Conservation (phyloP, 2,888 invertebrate species). For the Luperina nickerlii region DNA sequence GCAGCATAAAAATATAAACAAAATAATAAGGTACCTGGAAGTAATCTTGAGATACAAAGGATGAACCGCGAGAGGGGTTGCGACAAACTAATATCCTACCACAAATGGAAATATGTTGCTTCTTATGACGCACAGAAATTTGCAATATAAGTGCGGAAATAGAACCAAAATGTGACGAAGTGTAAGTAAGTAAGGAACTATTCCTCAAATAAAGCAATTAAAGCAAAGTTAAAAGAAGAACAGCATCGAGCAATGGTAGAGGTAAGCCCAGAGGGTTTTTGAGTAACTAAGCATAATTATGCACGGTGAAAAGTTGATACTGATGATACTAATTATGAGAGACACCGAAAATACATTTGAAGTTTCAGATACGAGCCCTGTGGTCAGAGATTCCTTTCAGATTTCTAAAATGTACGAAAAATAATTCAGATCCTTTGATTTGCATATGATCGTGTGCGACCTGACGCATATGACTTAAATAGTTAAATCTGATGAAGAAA, state of each 20-base stretch:
- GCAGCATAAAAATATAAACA: not conserved
- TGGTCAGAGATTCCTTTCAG: not conserved
- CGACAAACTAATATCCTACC: conserved; percentile 52
- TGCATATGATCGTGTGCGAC: not conserved
- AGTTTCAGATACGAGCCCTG: not conserved
- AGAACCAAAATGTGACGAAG: too few relatives aligned
- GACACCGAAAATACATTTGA: not conserved
- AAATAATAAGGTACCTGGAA: conserved; percentile 6
- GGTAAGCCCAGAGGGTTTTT: not conserved
- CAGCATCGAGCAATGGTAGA: not conserved
- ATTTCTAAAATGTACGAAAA: not conserved
- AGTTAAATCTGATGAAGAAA: not conserved
- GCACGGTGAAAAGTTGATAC: not conserved
- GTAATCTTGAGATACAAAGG: conserved; percentile 20
- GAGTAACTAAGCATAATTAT: not conserved
- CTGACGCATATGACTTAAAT: not conserved
- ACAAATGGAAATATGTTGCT: conserved; percentile 36
- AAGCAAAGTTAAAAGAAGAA: not conserved
- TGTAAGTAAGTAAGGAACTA: too few relatives aligned
- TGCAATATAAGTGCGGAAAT: not conserved
- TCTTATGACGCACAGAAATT: conserved; percentile 2
- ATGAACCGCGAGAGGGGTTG: conserved; percentile 24
- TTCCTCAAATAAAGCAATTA: not conserved
- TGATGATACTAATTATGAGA: not conserved
- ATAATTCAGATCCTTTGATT: not conserved